Evolutionary conservation across 2,888 invertebrate genomes (phyloP).

Genomic region (Ormyrus labotus): DNA sequence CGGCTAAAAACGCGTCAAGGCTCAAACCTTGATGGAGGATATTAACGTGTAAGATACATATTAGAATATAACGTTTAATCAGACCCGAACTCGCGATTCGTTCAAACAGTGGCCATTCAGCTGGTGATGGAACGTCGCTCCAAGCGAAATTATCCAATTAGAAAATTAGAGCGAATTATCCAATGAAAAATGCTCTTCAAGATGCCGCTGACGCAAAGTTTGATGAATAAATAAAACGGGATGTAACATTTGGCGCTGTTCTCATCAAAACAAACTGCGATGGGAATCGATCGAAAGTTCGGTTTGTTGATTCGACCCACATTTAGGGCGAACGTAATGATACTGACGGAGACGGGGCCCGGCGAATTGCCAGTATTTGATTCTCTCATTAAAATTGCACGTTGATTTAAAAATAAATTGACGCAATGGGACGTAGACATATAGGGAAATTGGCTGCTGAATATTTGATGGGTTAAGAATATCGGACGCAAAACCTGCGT

Average conservation of each 20-base stretch:
- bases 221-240: no score
- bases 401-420: not conserved
- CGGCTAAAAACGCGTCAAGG: no score
- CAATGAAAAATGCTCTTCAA: not conserved
- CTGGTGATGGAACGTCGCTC: not conserved
- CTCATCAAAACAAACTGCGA: no score
- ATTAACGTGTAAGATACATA: slow-evolving; percentile 9
- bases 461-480: not conserved
- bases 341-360: no score
- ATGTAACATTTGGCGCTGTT: no score
- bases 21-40: not conserved
- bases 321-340: no score
- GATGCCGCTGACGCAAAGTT: no score
- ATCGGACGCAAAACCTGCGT: not conserved
- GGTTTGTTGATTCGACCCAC: no score
- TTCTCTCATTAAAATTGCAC: not conserved
- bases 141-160: slow-evolving; percentile 29
- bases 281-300: no score
- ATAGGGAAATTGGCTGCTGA: not conserved
- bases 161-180: slow-evolving; percentile 16
- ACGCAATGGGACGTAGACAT: not conserved
- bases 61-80: not conserved
- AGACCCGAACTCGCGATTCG: slow-evolving; percentile 5
- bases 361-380: no score
- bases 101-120: not conserved